Base-by-base conservation (phyloP, 2,797 vertebrate species). In the Epinephelus coioides region DNA sequence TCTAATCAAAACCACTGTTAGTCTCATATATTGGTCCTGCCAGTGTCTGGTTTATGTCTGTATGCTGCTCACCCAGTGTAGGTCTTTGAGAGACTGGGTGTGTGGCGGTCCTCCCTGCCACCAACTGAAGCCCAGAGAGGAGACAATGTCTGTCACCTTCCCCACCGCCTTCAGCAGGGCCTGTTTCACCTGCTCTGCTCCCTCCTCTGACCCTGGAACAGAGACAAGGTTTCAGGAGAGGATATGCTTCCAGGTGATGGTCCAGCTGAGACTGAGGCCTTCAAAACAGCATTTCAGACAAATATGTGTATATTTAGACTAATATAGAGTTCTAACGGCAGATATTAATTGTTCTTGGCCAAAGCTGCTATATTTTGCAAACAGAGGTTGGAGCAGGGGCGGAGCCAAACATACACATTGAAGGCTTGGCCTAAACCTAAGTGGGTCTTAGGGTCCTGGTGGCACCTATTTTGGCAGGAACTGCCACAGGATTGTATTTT, bases 71-170 rank as follows among this genome's bases (percentile, higher is more conserved):
- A 97, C 97, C 96, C 92, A 95, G 40, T 95, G 86, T 3, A 97
- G 91, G 74, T 97, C 97, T 85, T 95, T 94, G 60, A 96, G 87
- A 5, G 94, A 61, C 93, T 97, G 96, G 1, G 94, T 96, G 84
- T 97, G 96, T 0, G 96, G 96, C 0, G 95, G 95, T 3, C 96
- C 96, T 3, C 95, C 95, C 87, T 96, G 96, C 96, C 96, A 97
- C 96, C 96, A 97, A 83, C 96, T 96, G 94, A 97, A 96, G 69
- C 96, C 96, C 87, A 97, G 86, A 66, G 95, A 96, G 3, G 96
- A 96, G 23, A 97, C 93, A 4, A 97, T 76, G n/a, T 97, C 96
- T 0, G 96, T 97, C 84, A 97, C 94, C 84, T 94, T 95, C 11
- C 95, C 96, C 55, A 95, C 94, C 1, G 78, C 84, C 81, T 93